Conservation (phyloP, 2,888 invertebrate genomes). For the Rhingia campestris region DNA sequence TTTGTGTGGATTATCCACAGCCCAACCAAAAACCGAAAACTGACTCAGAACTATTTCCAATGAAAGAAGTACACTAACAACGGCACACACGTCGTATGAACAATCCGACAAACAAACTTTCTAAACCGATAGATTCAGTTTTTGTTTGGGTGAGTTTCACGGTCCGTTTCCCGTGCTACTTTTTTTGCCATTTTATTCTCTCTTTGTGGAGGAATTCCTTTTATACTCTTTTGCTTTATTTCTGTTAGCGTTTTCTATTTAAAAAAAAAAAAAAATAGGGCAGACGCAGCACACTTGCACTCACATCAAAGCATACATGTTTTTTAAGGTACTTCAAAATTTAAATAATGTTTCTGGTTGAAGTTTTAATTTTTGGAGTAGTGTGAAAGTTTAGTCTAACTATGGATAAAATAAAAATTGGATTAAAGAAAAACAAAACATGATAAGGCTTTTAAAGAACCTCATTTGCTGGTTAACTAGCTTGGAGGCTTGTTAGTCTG, state of each 20-base stretch:
- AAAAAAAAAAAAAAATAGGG: constrained; percentile 10
- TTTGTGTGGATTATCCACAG: constrained; percentile 33
- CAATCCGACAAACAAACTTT: constrained; percentile 33
- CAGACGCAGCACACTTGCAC: constrained; percentile 15
- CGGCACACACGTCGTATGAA: constrained; percentile 14
- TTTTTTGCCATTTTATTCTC: constrained; percentile 14
- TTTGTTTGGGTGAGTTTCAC: constrained; percentile 33
- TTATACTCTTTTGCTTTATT: constrained; percentile 18
- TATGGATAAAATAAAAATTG: too few species aligned
- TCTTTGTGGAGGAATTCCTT: constrained; percentile 21
- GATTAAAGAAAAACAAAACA: too few species aligned
- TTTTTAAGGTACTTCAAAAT: constrained; percentile 38
- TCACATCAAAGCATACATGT: constrained; percentile 15
- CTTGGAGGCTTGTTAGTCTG: too few species aligned
- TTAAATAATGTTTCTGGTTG: constrained; percentile 8
- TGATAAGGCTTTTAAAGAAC: too few species aligned
- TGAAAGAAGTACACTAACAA: constrained; percentile 20
- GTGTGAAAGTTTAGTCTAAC: too few species aligned
- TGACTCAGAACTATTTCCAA: constrained; percentile 29
- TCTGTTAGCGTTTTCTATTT: constrained; percentile 8
- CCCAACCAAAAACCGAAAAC: constrained; percentile 33
- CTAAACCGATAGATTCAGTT: background rate
- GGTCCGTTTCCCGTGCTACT: constrained; percentile 16
- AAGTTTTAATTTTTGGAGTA: background rate
- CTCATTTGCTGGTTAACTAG: too few species aligned